Percentiles rank a stretch among this genome's conserved stretches.
These are phyloP conservation scores for Sorex fumeus DNA, from an alignment of 2,113 vertebrate species.

Conservation along the genomic window DNA sequence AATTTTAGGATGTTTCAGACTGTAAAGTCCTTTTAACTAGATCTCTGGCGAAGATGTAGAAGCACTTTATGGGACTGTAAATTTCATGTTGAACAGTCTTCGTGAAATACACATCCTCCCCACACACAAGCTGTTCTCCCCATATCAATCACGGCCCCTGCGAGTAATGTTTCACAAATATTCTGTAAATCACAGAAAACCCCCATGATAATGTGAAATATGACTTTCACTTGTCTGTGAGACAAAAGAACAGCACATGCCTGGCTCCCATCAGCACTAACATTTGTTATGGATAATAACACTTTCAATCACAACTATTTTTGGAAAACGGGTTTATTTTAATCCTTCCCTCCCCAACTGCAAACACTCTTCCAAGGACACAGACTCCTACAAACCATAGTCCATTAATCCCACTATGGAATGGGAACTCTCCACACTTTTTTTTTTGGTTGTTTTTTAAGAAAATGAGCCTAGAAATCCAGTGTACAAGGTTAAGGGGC, in stretches of 20 bases:
- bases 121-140: constrained; percentile 85
- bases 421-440: constrained; percentile 78
- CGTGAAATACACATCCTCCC: constrained; percentile 87
- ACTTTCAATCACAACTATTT: constrained; percentile 92
- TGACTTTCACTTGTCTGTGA: constrained; percentile 91
- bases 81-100: constrained; percentile 87
- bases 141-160: constrained; percentile 87
- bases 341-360: constrained; percentile 86
- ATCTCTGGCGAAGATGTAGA: constrained; percentile 87
- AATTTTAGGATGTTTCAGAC: constrained; percentile 90
- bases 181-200: constrained; percentile 91
- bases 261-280: constrained; percentile 89
- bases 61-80: constrained; percentile 90
- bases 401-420: constrained; percentile 85
- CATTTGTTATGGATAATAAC: constrained; percentile 93
- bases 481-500: constrained; percentile 40
- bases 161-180: constrained; percentile 91
- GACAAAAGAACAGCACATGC: constrained; percentile 87
- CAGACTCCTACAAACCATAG: constrained; percentile 88
- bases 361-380: constrained; percentile 89
- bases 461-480: background rate
- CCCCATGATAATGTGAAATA: constrained; percentile 90
- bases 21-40: constrained; percentile 92
- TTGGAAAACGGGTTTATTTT: constrained; percentile 91
- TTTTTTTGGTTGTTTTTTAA: background rate